These are phyloP conservation scores for Philypnodon macrostomus DNA, from an alignment of 2,797 vertebrate species.

Conservation along the genomic window DNA sequence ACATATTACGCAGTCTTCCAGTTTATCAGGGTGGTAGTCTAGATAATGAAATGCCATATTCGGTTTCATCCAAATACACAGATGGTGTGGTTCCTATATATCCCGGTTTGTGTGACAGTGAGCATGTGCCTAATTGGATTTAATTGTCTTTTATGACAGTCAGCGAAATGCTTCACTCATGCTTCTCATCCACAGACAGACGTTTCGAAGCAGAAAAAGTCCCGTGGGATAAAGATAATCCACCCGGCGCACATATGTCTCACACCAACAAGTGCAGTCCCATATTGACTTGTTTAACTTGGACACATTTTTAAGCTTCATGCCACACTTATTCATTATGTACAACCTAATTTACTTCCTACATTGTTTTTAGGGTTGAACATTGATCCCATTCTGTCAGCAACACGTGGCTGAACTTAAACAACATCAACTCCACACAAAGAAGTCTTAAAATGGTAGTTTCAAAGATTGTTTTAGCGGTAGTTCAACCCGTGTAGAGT, in stretches of 20 bases:
- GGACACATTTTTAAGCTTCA: neutral
- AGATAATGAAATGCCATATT: conserved; percentile 53
- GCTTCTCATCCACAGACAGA: conserved; percentile 31
- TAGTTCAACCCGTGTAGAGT: no score
- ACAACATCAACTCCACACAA: no score
- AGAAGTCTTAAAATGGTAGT: no score
- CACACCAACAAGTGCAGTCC: conserved; percentile 13
- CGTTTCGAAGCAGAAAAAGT: conserved; percentile 27
- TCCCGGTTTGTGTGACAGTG: no score
- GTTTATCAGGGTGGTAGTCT: no score
- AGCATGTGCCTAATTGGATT: conserved; percentile 47
- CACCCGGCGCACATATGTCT: conserved; percentile 16
- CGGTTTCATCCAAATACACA: conserved; percentile 43
- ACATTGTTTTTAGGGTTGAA: conserved; percentile 6
- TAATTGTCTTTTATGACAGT: conserved; percentile 38
- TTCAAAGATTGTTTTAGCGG: no score
- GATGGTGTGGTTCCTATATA: conserved; percentile 37
- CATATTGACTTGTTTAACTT: conserved; percentile 16
- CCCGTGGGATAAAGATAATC: conserved; percentile 29
- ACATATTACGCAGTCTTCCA: no score
- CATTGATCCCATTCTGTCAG: conserved; percentile 13
- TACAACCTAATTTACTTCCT: conserved; percentile 14
- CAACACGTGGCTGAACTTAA: conserved; percentile 31
- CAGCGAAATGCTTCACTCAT: conserved; percentile 16
- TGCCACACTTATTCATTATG: neutral